Base-by-base conservation (phyloP, 2,888 invertebrate genomes). In the Thera britannica region DNA sequence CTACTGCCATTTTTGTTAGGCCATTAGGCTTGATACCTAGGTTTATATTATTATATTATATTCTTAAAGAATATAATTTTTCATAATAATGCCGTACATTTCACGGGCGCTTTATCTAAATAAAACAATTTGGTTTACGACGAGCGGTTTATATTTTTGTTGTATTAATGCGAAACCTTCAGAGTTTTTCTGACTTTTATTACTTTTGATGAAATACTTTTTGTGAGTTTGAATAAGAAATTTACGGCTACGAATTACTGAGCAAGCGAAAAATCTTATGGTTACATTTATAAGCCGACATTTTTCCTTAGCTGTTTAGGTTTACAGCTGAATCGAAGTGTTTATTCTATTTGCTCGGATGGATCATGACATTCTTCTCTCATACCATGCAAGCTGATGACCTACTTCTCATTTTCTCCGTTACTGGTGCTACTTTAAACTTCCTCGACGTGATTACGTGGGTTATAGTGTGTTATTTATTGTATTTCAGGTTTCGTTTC, bases 401-500 rank as follows among this genome's bases (percentile, higher is more conserved):
- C 23, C 0, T 23, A 23, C 23, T 23, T 23, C 23, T 23, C 23
- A 23, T 23, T 23, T 23, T 23, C 23, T 23, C 23, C 23, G 23
- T 23, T 23, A 23, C 23, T 23, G 23, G 23, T 23, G 23, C 23
- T 23, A 23, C 23, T 23, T 23, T 23, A 23, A 23, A 23, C 23
- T 23, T 23, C 23, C 23, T 23, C 23, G 23, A 23, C 23, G 23
- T 23, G 23, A 23, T 23, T 23, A 23, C 23, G 23, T 23, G 23
- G 23, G 23, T 23, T 36, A n/a, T 36, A 46, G 23, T 23, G 2
- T 44, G 41, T 51, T 55, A 49, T 4, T 36, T 38, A 5, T 41
- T 60, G 34, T 55, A 7, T 94, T 93, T 36, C 93, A 96, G 97
- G 86, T 97, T 96, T 87, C 97, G 97, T 87, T 98, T 98, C 93